Evolutionary conservation across 2,888 invertebrate species (phyloP).

Genomic region (Ormyrus rosae): DNA sequence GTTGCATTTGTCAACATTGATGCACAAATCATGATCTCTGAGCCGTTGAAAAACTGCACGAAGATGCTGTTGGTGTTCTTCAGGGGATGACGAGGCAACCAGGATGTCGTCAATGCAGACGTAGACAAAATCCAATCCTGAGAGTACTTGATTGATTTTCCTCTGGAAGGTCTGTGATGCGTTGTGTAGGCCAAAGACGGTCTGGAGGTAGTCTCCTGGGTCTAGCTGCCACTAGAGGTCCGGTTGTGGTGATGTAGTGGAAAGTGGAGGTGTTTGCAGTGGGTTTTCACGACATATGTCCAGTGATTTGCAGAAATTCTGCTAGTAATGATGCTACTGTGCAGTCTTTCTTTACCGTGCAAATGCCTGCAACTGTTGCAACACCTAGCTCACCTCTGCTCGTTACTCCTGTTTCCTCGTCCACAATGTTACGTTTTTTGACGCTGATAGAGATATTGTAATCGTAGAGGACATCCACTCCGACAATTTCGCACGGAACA

Average conservation of each 20-base stretch:
- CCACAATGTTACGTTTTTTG: no score
- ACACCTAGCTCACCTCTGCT: no score
- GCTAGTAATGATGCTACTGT: not conserved
- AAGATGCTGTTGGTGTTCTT: conserved; percentile 57
- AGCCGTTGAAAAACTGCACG: conserved; percentile 55
- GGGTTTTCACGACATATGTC: not conserved
- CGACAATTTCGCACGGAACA: no score
- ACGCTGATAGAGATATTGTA: no score
- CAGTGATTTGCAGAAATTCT: not conserved
- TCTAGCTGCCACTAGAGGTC: conserved; percentile 65
- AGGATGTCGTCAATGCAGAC: conserved; percentile 59
- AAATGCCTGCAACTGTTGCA: no score
- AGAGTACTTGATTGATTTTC: conserved; percentile 57
- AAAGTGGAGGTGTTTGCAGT: not conserved
- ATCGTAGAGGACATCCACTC: no score
- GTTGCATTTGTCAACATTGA: conserved; percentile 65
- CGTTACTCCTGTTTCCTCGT: no score
- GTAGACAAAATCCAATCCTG: conserved; percentile 56
- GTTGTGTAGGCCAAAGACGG: conserved; percentile 64
- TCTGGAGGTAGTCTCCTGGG: conserved; percentile 68
- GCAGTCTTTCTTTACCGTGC: no score
- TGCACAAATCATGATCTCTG: conserved; percentile 40
- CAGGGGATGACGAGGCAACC: conserved; percentile 49
- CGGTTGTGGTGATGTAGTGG: conserved; percentile 67
- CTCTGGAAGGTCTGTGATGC: conserved; percentile 63